Base-by-base conservation (phyloP, 2,888 invertebrate species). In the Hemaris fuciformis region DNA sequence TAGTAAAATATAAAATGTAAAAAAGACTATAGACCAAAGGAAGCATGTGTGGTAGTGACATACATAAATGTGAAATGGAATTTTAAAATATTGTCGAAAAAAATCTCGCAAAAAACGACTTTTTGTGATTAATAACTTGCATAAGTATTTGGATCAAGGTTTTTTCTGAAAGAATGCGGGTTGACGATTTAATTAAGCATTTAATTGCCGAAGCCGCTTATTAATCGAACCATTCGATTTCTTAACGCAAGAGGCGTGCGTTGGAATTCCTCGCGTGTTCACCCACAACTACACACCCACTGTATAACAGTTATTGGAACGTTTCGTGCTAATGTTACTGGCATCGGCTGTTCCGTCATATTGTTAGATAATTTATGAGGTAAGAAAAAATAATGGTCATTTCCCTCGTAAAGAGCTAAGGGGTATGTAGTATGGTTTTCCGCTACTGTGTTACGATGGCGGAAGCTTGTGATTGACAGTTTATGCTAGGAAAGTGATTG, bases 291-390 rank as follows among this genome's bases (percentile, higher is more conserved):
- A 23, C 23, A 46, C 31, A 31, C 27, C 53, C 31, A 31, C 53
- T 53, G 27, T 31, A 53, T 53, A 53, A 31, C 53, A 53, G 53
- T 53, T 48, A 45, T 45, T 25, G 46, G 46, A 46, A 46, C 18
- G 18, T 31, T 53, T 31, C 53, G 53, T 53, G 31, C 10, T 31
- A 53, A 31, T 31, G 53, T 27, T 31, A 53, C 23, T 23, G 46
- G 46, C 22, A 22, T 45, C 31, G 8, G 6, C 18, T 18, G 15
- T 53, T 53, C 53, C 53, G 53, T 31, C 53, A 31, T 42, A 42
- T 46, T 31, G 53, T 53, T 53, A 31, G 53, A 53, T 53, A 18
- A 53, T 53, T 31, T 53, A 53, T 53, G 18, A 53, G 31, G 18
- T 53, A 31, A 46, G 25, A 46, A 46, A 25, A 38, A 46, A 46